Conservation (phyloP, 2,797 vertebrate species). For the Pseudochaenichthys georgianus region DNA sequence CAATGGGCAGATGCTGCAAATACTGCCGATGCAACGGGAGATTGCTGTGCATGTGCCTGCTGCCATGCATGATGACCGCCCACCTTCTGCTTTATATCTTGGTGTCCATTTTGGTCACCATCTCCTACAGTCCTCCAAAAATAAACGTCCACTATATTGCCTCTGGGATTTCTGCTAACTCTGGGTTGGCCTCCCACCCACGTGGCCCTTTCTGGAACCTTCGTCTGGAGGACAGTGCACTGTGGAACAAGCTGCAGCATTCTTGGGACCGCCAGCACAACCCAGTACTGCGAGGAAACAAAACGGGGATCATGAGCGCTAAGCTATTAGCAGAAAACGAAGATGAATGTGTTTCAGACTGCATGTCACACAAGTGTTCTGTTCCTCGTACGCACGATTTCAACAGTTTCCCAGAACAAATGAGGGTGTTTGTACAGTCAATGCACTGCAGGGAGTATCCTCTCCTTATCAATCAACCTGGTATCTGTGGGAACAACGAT, state of each 20-base stretch:
- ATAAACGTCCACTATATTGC: slow-evolving; percentile 80
- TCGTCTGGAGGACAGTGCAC: slow-evolving; percentile 75
- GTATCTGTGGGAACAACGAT: slow-evolving; percentile 64
- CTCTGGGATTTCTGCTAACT: slow-evolving; percentile 75
- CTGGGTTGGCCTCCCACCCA: slow-evolving; percentile 74
- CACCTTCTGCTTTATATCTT: slow-evolving; percentile 85
- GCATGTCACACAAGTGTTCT: slow-evolving; percentile 60
- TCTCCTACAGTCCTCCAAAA: slow-evolving; percentile 82
- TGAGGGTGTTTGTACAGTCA: slow-evolving; percentile 81
- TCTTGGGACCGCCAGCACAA: slow-evolving; percentile 82
- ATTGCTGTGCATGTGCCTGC: slow-evolving; percentile 84
- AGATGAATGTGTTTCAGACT: slow-evolving; percentile 57
- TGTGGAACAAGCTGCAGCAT: slow-evolving; percentile 87
- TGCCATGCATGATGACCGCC: slow-evolving; percentile 87
- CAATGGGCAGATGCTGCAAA: slow-evolving; percentile 83
- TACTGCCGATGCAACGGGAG: slow-evolving; percentile 82
- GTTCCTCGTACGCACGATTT: slow-evolving; percentile 59
- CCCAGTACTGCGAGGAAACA: slow-evolving; percentile 79
- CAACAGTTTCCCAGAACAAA: slow-evolving; percentile 77
- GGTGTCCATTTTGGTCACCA: slow-evolving; percentile 85
- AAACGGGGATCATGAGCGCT: slow-evolving; percentile 25
- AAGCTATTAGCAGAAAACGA: slow-evolving; percentile 27
- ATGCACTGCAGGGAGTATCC: slow-evolving; percentile 85
- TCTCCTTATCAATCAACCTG: slow-evolving; percentile 80
- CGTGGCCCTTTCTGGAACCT: slow-evolving; percentile 85